phyloP scores from a whole-genome alignment of 2,113 vertebrate species.

The Sciurus niger region DNA sequence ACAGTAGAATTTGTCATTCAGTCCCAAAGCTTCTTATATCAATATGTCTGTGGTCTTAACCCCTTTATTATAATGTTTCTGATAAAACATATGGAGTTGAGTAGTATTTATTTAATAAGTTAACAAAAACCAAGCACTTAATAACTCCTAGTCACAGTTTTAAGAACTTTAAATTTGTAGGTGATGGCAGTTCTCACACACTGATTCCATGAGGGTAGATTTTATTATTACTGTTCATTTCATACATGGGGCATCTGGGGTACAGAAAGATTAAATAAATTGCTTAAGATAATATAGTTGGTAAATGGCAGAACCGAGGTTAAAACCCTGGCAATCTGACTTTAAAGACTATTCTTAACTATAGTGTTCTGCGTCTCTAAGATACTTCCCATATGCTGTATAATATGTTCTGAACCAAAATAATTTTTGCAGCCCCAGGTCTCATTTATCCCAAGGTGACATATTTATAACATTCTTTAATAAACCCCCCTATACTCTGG shows the following conservation, averaged over 20 bases:
- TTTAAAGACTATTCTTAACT: slow-evolving; percentile 30
- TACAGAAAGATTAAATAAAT: slow-evolving; percentile 33
- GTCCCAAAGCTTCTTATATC: neutral
- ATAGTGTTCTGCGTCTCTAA: neutral
- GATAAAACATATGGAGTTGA: neutral
- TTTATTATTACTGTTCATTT: slow-evolving; percentile 27
- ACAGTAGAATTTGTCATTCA: neutral
- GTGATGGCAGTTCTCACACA: neutral
- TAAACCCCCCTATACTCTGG: neutral
- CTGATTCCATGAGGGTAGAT: neutral
- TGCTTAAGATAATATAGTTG: neutral
- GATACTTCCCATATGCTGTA: neutral
- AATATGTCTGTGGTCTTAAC: neutral
- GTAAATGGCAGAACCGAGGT: neutral
- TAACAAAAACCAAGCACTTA: slow-evolving; percentile 18
- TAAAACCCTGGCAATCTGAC: neutral
- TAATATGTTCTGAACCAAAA: neutral
- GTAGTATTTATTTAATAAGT: slow-evolving; percentile 12
- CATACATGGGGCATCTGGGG: neutral
- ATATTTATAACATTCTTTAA: slow-evolving; percentile 47
- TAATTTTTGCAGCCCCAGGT: neutral
- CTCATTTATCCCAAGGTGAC: neutral
- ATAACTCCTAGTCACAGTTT: neutral
- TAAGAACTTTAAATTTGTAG: slow-evolving; percentile 32
- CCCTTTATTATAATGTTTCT: slow-evolving; percentile 39